These are phyloP conservation scores for Pholis gunnellus DNA, from an alignment of 2,113 vertebrate species.

Conservation along the genomic window DNA sequence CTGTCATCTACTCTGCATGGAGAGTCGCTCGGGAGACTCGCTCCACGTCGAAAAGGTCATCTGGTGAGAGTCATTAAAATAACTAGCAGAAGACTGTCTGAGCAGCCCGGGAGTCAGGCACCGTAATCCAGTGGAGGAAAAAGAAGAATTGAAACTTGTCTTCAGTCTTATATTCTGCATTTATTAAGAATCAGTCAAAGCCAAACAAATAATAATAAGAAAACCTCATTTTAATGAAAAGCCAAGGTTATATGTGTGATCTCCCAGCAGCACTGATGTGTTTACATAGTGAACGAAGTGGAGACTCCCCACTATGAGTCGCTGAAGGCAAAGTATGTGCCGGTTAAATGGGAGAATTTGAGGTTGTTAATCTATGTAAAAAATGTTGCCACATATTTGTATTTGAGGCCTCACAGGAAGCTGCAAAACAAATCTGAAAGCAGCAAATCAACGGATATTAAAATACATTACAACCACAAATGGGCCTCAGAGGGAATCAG, in stretches of 20 bases:
- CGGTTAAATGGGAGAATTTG: constrained; percentile 28
- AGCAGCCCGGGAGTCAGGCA: constrained; percentile 1
- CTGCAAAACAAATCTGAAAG: constrained; percentile 5
- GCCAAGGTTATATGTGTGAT: neutral
- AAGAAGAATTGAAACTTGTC: neutral
- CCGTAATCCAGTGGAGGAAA: neutral
- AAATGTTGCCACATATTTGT: constrained; percentile 13
- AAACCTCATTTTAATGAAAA: constrained; percentile 5
- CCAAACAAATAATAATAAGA: neutral
- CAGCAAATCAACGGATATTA: neutral
- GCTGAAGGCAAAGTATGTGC: constrained; percentile 5
- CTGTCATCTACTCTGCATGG: constrained; percentile 15
- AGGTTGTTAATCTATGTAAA: constrained; percentile 56
- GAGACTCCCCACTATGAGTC: constrained; percentile 8
- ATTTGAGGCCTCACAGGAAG: constrained; percentile 41
- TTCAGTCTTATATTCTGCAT: neutral
- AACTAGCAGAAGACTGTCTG: neutral
- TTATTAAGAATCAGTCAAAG: constrained; percentile 9
- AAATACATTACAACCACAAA: neutral
- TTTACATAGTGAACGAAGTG: constrained; percentile 24
- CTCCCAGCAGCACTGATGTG: constrained; percentile 1
- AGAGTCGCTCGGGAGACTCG: constrained; percentile 2
- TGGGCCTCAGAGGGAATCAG: neutral
- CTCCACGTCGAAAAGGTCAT: constrained; percentile 22
- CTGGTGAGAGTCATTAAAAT: constrained; percentile 58